phyloP scores from a whole-genome alignment of 2,113 vertebrate species.

The Notothenia coriiceps region DNA sequence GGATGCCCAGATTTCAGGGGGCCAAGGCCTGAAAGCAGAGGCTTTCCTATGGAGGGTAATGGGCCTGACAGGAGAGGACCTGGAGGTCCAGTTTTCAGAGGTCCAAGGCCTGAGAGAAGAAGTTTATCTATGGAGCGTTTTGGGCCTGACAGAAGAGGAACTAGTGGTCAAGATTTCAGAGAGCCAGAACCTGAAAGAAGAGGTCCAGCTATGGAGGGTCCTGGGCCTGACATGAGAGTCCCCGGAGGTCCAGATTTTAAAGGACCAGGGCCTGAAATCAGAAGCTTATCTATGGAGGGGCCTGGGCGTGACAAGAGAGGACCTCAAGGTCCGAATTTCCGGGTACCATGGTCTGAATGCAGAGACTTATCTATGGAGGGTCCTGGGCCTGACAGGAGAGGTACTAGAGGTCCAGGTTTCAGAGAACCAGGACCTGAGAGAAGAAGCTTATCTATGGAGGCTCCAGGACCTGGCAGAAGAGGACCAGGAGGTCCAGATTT shows the following conservation, averaged over 20 bases:
- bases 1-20: slow-evolving; percentile 27
- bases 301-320: slow-evolving; percentile 23
- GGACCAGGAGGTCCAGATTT: slow-evolving; percentile 13
- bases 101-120: background rate
- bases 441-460: background rate
- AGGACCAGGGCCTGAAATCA: too few relatives aligned
- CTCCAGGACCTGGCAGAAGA: background rate
- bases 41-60: background rate
- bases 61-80: background rate
- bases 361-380: background rate
- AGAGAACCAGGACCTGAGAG: background rate
- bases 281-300: too few relatives aligned
- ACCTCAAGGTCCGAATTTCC: background rate
- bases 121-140: background rate
- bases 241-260: slow-evolving; percentile 4
- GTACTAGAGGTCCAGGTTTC: background rate
- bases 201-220: background rate
- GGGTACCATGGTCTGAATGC: background rate
- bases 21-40: slow-evolving; percentile 16
- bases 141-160: background rate
- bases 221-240: background rate
- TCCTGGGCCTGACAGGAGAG: background rate
- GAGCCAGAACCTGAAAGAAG: background rate
- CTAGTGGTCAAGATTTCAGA: background rate
- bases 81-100: background rate